A percentile compares a stretch with the other conserved stretches of the same genome.
phyloP scores from a whole-genome alignment of 2,888 invertebrate species.

The Entomobrya multifasciata region DNA sequence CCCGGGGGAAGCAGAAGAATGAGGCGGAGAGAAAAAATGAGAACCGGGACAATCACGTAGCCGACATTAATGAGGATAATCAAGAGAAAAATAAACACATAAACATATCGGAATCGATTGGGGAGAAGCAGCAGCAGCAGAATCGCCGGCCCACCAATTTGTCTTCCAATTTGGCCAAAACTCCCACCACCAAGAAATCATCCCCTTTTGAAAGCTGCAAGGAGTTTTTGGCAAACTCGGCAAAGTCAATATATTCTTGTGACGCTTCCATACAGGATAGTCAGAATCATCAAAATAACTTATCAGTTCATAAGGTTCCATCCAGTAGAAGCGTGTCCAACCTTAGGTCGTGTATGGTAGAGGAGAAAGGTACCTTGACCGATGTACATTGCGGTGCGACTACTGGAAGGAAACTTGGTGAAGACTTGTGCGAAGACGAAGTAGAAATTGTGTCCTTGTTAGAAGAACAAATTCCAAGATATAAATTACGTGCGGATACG shows the following conservation, averaged over 20 bases:
- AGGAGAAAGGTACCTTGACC: conserved; percentile 74
- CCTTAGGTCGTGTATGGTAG: conserved; percentile 66
- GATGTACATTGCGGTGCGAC: conserved; percentile 74
- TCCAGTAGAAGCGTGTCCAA: conserved; percentile 78
- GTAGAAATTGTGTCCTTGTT: conserved; percentile 97
- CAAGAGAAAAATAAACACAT: conserved; percentile 43
- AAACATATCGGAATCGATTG: conserved; percentile 61
- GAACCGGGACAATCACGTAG: conserved; percentile 77
- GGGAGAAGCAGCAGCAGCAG: conserved; percentile 32
- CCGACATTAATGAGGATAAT: conserved; percentile 46
- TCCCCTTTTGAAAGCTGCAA: conserved; percentile 77
- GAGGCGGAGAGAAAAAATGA: conserved; percentile 77
- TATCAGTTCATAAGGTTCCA: conserved; percentile 30
- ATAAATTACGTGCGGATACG: conserved; percentile 95
- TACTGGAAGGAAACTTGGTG: conserved; percentile 83
- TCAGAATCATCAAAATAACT: conserved; percentile 40
- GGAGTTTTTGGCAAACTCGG: conserved; percentile 76
- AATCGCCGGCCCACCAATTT: conserved; percentile 47
- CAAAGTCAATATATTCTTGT: conserved; percentile 57
- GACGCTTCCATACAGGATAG: conserved; percentile 18
- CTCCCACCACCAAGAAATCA: not conserved
- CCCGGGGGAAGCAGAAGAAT: conserved; percentile 74
- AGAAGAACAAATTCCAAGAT: conserved; percentile 96
- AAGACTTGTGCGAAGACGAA: conserved; percentile 90
- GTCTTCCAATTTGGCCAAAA: conserved; percentile 52